Percentiles rank a stretch among this genome's conserved stretches.
Conservation (phyloP, 2,888 invertebrate species). For the Mamestra brassicae region DNA sequence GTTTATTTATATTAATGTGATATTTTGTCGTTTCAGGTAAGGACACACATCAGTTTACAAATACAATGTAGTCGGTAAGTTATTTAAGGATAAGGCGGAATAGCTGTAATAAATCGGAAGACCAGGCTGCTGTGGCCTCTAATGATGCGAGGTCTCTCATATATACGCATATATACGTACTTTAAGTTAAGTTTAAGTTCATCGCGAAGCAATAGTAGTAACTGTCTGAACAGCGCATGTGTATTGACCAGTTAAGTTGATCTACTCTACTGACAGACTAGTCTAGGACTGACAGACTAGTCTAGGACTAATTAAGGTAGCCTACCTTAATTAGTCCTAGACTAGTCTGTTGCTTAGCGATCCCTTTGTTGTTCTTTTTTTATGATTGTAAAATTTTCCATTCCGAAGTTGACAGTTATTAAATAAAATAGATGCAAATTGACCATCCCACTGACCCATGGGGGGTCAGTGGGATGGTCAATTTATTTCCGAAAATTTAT, state of each 20-base stretch:
- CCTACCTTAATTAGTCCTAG: neutral
- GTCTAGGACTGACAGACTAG: too few relatives aligned
- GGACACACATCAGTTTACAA: slow-evolving; percentile 21
- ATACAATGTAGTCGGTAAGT: slow-evolving; percentile 41
- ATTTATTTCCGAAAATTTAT: too few relatives aligned
- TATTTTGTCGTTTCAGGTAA: slow-evolving; percentile 56
- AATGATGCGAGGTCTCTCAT: neutral
- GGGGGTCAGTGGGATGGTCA: too few relatives aligned
- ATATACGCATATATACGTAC: neutral
- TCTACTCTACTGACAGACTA: too few relatives aligned
- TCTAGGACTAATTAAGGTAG: too few relatives aligned
- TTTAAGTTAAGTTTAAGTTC: neutral
- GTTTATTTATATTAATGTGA: slow-evolving; percentile 39
- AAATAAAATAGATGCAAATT: too few relatives aligned
- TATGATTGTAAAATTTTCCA: too few relatives aligned
- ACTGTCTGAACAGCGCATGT: too few relatives aligned
- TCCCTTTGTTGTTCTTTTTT: too few relatives aligned
- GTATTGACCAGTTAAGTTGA: too few relatives aligned
- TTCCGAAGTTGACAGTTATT: too few relatives aligned
- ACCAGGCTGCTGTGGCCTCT: slow-evolving; percentile 10
- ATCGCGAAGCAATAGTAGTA: neutral
- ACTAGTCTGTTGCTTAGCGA: neutral
- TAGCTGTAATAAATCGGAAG: slow-evolving; percentile 24
- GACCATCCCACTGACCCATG: too few relatives aligned
- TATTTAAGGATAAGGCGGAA: slow-evolving; percentile 29